phyloP scores from a whole-genome alignment of 2,113 vertebrate genomes.

The Ceyx melanurus region DNA sequence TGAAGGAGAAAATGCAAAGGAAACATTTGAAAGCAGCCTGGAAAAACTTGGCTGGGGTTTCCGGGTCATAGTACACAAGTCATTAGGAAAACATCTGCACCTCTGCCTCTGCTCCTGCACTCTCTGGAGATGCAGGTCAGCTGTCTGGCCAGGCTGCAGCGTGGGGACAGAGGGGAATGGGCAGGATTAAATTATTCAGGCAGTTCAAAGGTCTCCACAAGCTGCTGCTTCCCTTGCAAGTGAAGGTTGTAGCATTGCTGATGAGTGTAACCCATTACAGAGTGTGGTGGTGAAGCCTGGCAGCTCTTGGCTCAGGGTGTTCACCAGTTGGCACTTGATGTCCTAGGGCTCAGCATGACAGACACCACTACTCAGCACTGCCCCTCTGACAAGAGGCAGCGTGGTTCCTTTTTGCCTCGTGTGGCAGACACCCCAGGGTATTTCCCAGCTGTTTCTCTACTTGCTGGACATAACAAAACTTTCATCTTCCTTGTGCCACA shows the following conservation, averaged over 20 bases:
- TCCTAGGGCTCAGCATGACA: not conserved
- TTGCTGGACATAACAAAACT: not conserved
- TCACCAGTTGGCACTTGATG: no score
- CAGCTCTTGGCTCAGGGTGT: not conserved
- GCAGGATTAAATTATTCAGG: not conserved
- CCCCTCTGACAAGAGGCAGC: not conserved
- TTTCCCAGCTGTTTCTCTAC: not conserved
- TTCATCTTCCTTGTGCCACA: not conserved
- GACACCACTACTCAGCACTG: not conserved
- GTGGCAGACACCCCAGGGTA: accelerated
- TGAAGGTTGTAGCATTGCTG: not conserved
- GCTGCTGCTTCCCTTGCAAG: not conserved
- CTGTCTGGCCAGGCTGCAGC: not conserved
- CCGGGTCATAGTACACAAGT: not conserved
- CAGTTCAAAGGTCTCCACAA: not conserved
- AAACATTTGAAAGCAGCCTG: not conserved
- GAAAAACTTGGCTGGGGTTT: not conserved
- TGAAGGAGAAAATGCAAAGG: not conserved
- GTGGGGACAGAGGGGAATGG: not conserved
- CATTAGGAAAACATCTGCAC: not conserved
- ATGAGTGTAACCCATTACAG: not conserved
- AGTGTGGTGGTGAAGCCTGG: not conserved
- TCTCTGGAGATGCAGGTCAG: not conserved
- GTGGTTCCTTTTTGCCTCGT: accelerated
- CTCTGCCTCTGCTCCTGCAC: not conserved